These are phyloP conservation scores for Clupea harengus DNA, from an alignment of 2,113 vertebrate genomes.

Conservation along the genomic window DNA sequence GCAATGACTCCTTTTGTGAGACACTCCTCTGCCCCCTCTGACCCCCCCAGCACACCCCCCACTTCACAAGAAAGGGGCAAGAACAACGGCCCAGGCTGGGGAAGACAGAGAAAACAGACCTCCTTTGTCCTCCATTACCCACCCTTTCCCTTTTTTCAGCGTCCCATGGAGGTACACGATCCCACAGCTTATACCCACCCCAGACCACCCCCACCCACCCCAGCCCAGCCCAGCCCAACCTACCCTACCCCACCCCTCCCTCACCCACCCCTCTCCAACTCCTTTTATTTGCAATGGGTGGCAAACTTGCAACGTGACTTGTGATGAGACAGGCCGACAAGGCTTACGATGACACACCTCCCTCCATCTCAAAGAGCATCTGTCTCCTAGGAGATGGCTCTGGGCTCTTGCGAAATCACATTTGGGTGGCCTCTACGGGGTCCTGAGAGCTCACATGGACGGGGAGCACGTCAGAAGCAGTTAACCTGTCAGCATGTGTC, in stretches of 20 bases:
- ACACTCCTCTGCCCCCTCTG: constrained; percentile 72
- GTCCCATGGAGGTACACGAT: constrained; percentile 84
- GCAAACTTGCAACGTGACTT: constrained; percentile 50
- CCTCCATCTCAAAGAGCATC: constrained; percentile 20
- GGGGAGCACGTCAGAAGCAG: constrained; percentile 20
- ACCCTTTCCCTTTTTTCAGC: constrained; percentile 59
- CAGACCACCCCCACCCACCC: constrained; percentile 14
- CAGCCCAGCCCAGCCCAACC: constrained; percentile 26
- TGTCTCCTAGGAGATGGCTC: constrained; percentile 27
- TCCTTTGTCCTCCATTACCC: constrained; percentile 85
- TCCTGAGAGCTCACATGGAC: constrained; percentile 16
- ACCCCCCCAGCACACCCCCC: constrained; percentile 50
- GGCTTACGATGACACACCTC: constrained; percentile 27
- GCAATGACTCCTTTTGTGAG: constrained; percentile 76
- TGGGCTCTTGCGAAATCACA: constrained; percentile 25
- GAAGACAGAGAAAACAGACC: constrained; percentile 89
- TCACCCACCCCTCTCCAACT: constrained; percentile 4
- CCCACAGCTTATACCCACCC: constrained; percentile 71
- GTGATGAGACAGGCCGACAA: constrained; percentile 60
- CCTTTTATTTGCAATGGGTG: constrained; percentile 47
- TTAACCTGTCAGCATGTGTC: constrained; percentile 49
- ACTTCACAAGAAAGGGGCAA: constrained; percentile 82
- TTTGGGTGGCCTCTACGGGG: constrained; percentile 24
- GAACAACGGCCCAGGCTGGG: constrained; percentile 88
- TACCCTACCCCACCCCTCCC: neutral